These are phyloP conservation scores for Chlorops oryzae DNA, from an alignment of 1,140 invertebrate species.

Conservation along the genomic window DNA sequence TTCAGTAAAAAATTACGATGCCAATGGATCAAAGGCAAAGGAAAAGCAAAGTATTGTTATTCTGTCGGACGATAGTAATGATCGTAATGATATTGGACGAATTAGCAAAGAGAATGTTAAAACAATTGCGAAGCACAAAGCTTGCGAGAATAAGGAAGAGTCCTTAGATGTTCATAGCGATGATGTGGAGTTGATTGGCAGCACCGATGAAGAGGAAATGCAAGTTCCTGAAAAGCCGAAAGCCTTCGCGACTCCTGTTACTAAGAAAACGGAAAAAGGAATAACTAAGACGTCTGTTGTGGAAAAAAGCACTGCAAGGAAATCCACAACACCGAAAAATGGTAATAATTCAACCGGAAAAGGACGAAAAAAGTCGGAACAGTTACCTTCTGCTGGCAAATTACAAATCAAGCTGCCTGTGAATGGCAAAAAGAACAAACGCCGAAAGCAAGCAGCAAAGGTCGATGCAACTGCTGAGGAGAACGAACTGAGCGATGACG, in stretches of 20 bases:
- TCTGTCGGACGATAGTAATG: slow-evolving; percentile 11
- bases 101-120: no score
- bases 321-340: background rate
- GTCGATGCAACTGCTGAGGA: background rate
- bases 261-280: background rate
- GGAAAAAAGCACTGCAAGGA: slow-evolving; percentile 8
- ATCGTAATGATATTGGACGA: no score
- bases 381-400: no score
- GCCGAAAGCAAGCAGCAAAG: slow-evolving; percentile 18
- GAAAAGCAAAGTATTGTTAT: slow-evolving; percentile 17
- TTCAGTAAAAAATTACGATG: slow-evolving; percentile 30
- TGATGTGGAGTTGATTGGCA: no score
- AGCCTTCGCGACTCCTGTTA: no score
- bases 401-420: slow-evolving; percentile 36
- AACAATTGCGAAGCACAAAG: no score
- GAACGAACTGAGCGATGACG: slow-evolving; percentile 32
- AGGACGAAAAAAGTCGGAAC: slow-evolving; percentile 8
- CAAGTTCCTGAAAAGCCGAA: background rate
- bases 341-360: no score
- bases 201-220: background rate
- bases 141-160: no score
- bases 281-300: slow-evolving; percentile 7
- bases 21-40: slow-evolving; percentile 9
- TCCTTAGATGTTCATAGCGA: no score
- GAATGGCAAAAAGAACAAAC: slow-evolving; percentile 29